phyloP scores from a whole-genome alignment of 2,888 invertebrate species.

The Prosapia bicincta region DNA sequence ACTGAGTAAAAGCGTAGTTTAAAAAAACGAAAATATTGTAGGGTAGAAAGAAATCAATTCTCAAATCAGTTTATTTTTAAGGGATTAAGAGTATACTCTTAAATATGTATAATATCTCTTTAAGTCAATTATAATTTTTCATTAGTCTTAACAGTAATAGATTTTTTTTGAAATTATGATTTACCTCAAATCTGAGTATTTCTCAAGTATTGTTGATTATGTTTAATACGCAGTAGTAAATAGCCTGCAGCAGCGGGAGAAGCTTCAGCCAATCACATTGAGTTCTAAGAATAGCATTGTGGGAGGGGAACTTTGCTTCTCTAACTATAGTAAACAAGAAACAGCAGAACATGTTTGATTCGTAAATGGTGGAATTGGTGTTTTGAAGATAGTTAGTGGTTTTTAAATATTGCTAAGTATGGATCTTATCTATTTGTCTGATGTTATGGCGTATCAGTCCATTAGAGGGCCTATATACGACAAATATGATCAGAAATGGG shows the following conservation, averaged over 20 bases:
- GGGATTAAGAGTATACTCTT: no score
- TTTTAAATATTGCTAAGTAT: constrained; percentile 41
- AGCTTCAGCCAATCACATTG: not conserved
- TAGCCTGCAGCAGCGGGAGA: not conserved
- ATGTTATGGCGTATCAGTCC: constrained; percentile 52
- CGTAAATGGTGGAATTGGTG: not conserved
- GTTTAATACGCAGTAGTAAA: not conserved
- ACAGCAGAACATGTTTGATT: not conserved
- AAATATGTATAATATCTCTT: no score
- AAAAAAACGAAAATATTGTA: no score
- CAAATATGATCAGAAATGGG: constrained; percentile 47
- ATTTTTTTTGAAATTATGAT: no score
- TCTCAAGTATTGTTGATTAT: no score
- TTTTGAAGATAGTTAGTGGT: not conserved
- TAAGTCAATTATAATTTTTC: no score
- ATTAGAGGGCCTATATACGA: constrained; percentile 50
- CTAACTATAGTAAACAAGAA: not conserved
- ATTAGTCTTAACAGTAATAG: no score
- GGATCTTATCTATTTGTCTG: constrained; percentile 57
- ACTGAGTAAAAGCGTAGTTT: no score
- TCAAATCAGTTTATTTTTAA: no score
- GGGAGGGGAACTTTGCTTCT: not conserved
- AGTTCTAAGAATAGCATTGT: not conserved
- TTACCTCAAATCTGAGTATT: no score
- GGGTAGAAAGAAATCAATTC: no score